phyloP scores from a whole-genome alignment of 2,113 vertebrate species.

The Ornithorhynchus anatinus region DNA sequence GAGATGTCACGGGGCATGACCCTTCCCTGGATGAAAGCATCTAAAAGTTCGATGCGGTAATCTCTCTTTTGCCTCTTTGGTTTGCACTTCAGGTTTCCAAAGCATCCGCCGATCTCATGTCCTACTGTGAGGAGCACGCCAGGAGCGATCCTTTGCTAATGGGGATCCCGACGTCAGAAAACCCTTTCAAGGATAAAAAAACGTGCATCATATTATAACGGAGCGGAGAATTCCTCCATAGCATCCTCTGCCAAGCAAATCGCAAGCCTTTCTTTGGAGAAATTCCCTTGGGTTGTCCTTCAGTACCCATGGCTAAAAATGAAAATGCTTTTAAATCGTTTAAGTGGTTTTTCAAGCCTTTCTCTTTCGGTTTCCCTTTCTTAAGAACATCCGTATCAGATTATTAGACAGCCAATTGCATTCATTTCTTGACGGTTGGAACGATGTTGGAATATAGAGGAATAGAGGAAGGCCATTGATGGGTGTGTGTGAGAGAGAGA shows the following conservation, averaged over 20 bases:
- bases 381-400: slow-evolving; percentile 39
- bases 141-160: slow-evolving; percentile 88
- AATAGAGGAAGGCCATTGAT: background rate
- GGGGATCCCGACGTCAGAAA: slow-evolving; percentile 93
- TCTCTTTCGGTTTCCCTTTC: slow-evolving; percentile 36
- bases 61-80: background rate
- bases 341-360: slow-evolving; percentile 47
- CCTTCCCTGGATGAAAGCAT: background rate
- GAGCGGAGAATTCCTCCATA: background rate
- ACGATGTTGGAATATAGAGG: background rate
- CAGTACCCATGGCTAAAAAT: slow-evolving; percentile 41
- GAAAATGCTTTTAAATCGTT: slow-evolving; percentile 31
- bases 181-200: slow-evolving; percentile 98
- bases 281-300: slow-evolving; percentile 56
- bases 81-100: slow-evolving; percentile 85
- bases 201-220: slow-evolving; percentile 90
- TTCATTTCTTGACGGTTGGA: slow-evolving; percentile 23
- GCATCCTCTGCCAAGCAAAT: slow-evolving; percentile 25
- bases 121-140: slow-evolving; percentile 88
- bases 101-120: slow-evolving; percentile 90
- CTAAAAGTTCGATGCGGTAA: too few relatives aligned
- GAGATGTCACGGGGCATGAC: background rate
- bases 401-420: slow-evolving; percentile 30
- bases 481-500: background rate
- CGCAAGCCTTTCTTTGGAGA: slow-evolving; percentile 28